Base-by-base conservation (phyloP, 2,797 vertebrate genomes). In the Myotis planiceps region DNA sequence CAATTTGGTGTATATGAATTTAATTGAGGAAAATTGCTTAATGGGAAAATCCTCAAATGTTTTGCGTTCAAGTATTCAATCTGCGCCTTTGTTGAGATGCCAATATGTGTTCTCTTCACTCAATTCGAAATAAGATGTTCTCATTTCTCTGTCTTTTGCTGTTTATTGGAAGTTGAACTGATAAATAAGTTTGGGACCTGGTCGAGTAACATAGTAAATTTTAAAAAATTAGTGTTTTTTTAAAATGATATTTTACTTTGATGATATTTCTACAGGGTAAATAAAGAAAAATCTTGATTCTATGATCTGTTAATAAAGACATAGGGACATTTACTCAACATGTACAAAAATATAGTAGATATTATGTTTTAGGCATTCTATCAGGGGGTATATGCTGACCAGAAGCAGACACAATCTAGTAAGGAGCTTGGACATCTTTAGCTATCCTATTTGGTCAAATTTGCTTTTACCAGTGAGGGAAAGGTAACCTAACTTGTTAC, bases 1-100 rank as follows among this genome's bases (percentile, higher is more conserved):
- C 66, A 96, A 80, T 85, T 96, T 96, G 82, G 85, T 88, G 72
- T 53, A 79, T 85, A 90, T 90, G 88, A 66, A 90, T 93, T 87
- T 87, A 58, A 95, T 32, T 63, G n/a, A 86, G n/a, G 79, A 39
- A 90, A 58, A 76, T 89, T 76, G 25, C 69, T 94, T 95, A 94
- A 88, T 90, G 25, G 29, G 19, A 80, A 90, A 51, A 34, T 85
- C 34, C 21, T 79, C 47, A 51, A 49, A n/a, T 90, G n/a, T 90
- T 86, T 95, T 69, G 82, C 34, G 85, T 79, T 75, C 81, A 94
- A 90, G 37, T 74, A 79, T 88, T 89, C 76, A 60, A 45, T 92
- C 80, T 83, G 9, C 3, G 63, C 6, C 29, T 39, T 71, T 71
- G 29, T 84, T 93, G 60, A 92, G 8, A 79, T 84, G 42, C 32